Conservation (phyloP, 2,888 invertebrate genomes). For the Capitulum mitella region DNA sequence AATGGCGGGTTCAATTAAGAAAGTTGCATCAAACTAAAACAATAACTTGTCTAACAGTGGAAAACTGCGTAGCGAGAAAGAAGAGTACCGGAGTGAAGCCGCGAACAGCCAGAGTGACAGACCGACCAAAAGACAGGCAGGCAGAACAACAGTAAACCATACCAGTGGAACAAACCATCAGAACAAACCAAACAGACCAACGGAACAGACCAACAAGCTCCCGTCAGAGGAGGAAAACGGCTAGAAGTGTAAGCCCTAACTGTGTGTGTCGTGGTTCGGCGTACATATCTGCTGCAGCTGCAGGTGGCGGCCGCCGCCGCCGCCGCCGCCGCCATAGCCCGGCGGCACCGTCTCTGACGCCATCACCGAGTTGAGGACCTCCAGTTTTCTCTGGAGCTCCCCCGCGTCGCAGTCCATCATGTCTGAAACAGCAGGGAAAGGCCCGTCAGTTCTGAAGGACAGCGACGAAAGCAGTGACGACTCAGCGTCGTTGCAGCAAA, state of each 20-base stretch:
- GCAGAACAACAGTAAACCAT: too few species aligned
- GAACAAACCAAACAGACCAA: neutral
- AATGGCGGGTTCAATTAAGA: too few species aligned
- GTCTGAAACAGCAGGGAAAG: neutral
- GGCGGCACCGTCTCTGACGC: constrained; percentile 59
- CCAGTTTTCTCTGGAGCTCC: constrained; percentile 81
- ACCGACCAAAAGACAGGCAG: neutral
- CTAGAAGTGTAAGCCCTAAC: constrained; percentile 32
- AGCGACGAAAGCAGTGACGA: too few species aligned
- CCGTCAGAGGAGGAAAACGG: constrained; percentile 1
- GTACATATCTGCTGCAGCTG: constrained; percentile 24
- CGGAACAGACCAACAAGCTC: neutral
- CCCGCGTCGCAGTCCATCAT: constrained; percentile 71
- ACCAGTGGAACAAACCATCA: too few species aligned
- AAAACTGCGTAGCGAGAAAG: neutral
- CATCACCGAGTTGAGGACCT: constrained; percentile 81
- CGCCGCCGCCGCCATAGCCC: constrained; percentile 57
- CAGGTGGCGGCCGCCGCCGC: constrained; percentile 45
- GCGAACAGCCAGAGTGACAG: too few species aligned
- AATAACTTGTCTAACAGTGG: too few species aligned
- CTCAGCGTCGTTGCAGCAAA: too few species aligned
- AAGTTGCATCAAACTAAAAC: too few species aligned
- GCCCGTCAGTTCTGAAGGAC: too few species aligned
- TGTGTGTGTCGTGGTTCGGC: constrained; percentile 30
- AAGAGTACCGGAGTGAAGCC: too few species aligned